Evolutionary conservation across 2,888 invertebrate species (phyloP).

Genomic region (Tridacna crocea): DNA sequence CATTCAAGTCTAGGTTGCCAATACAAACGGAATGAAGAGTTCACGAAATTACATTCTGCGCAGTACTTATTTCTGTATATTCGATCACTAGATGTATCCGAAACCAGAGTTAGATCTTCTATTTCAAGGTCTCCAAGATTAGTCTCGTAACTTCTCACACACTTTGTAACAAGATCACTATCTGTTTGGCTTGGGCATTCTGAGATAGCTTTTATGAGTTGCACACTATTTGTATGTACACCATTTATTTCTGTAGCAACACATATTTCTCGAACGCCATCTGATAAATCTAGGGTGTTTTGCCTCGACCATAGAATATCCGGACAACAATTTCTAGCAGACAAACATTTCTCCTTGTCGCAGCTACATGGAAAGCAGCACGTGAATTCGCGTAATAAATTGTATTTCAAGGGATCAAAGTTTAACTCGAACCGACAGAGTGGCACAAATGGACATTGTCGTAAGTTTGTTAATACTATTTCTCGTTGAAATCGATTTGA

Average conservation of each 20-base stretch:
- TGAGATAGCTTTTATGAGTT: no score
- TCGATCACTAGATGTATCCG: background rate
- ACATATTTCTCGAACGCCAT: background rate
- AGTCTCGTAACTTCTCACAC: background rate
- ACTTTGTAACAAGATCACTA: background rate
- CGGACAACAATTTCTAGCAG: no score
- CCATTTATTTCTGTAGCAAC: background rate
- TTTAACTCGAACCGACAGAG: background rate
- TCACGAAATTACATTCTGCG: conserved; percentile 8
- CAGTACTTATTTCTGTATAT: conserved; percentile 16
- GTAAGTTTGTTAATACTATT: background rate
- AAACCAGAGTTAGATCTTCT: background rate
- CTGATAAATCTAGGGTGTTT: no score
- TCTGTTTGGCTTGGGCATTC: background rate
- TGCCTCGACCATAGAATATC: no score
- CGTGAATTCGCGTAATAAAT: no score
- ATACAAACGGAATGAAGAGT: background rate
- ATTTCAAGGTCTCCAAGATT: background rate
- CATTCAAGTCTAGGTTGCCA: no score
- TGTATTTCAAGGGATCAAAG: no score
- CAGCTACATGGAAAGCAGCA: no score
- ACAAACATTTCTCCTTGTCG: no score
- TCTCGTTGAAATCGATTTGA: background rate
- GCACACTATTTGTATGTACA: no score
- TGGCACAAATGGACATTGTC: background rate